These are phyloP conservation scores for Microctenopoma steveboyesi DNA, from an alignment of 2,797 vertebrate genomes.

Conservation along the genomic window DNA sequence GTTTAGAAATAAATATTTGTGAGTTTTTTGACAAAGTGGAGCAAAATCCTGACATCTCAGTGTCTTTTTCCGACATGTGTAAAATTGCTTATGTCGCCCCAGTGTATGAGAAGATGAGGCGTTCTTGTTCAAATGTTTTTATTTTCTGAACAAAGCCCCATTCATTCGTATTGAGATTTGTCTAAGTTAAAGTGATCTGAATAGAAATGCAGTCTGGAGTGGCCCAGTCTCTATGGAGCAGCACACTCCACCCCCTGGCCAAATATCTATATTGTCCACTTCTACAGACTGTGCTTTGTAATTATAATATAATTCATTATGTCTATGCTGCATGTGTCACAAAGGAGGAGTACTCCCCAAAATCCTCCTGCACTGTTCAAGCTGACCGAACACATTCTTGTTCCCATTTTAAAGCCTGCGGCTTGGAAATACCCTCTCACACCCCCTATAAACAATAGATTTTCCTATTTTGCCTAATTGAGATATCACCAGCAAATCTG, in stretches of 20 bases:
- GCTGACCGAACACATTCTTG: conserved; percentile 86
- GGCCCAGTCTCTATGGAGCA: conserved; percentile 80
- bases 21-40: conserved; percentile 36
- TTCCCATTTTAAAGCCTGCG: conserved; percentile 77
- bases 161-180: conserved; percentile 83
- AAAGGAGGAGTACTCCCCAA: conserved; percentile 83
- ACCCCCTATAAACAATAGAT: conserved; percentile 81
- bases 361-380: conserved; percentile 83
- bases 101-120: conserved; percentile 68
- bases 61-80: conserved; percentile 38
- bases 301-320: conserved; percentile 92
- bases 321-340: conserved; percentile 84
- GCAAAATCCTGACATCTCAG: conserved; percentile 15
- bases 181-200: conserved; percentile 84
- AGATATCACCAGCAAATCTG: conserved; percentile 85
- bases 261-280: conserved; percentile 88
- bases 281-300: conserved; percentile 87
- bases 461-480: conserved; percentile 82
- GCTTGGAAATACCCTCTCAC: conserved; percentile 81
- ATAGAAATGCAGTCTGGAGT: conserved; percentile 83
- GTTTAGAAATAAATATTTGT: conserved; percentile 20
- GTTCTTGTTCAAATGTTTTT: conserved; percentile 80
- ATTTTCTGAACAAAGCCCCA: conserved; percentile 77
- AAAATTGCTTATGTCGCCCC: conserved; percentile 46
- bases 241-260: conserved; percentile 84